A percentile compares a stretch with the other conserved stretches of the same genome.
Conservation (phyloP, 2,113 vertebrate species). For the Sphaerodactylus townsendi region DNA sequence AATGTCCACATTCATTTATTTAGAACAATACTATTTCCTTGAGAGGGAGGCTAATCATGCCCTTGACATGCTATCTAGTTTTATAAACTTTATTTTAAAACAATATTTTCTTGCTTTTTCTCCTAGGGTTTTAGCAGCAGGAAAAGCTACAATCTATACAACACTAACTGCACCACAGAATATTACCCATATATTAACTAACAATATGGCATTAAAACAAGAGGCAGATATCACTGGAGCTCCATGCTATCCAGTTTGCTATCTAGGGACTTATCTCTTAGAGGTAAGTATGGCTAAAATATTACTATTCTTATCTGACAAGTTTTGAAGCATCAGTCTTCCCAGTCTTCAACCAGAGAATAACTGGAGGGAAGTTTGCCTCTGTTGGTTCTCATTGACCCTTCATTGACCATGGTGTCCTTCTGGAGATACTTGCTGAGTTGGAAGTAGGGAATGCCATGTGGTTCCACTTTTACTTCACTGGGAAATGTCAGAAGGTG, state of each 20-base stretch:
- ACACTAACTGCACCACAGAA: constrained; percentile 53
- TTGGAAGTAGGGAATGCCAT: too few species aligned
- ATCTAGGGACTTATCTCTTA: constrained; percentile 87
- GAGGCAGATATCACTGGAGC: constrained; percentile 61
- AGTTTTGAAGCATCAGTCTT: background rate
- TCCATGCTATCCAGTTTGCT: constrained; percentile 78
- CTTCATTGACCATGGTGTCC: too few species aligned
- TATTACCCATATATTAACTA: constrained; percentile 86
- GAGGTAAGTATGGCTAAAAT: constrained; percentile 78
- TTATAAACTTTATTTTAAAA: background rate
- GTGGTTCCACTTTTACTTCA: too few species aligned
- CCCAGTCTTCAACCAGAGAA: background rate
- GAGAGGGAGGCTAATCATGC: too few species aligned
- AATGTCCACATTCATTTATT: background rate
- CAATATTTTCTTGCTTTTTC: background rate
- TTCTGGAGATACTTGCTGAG: too few species aligned
- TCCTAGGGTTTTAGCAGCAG: constrained; percentile 88
- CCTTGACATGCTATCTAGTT: background rate
- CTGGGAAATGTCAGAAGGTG: too few species aligned
- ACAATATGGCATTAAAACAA: constrained; percentile 53
- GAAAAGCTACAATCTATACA: constrained; percentile 81
- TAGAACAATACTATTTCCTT: background rate
- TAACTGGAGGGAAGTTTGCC: too few species aligned
- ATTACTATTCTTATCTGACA: background rate
- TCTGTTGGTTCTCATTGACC: too few species aligned